phyloP scores from a whole-genome alignment of 2,113 vertebrate species.

The Burhinus oedicnemus region DNA sequence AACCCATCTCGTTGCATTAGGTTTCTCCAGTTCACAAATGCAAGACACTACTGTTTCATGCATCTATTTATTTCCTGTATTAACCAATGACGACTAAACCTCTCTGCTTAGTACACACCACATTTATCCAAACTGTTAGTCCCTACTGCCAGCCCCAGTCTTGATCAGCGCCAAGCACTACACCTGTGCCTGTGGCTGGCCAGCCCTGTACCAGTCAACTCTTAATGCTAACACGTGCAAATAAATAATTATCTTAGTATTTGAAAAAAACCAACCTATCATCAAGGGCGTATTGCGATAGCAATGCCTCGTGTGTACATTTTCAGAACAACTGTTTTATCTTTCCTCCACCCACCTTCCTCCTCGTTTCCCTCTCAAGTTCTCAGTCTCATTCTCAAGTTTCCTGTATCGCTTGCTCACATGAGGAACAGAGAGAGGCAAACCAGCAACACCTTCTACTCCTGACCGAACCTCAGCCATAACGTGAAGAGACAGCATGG shows the following conservation, averaged over 20 bases:
- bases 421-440: too few species aligned
- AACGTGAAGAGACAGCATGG: too few species aligned
- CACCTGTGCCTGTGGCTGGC: neutral
- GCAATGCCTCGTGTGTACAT: neutral
- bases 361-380: neutral
- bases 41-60: neutral
- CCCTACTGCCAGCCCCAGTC: neutral
- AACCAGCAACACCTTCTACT: too few species aligned
- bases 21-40: neutral
- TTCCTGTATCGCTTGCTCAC: too few species aligned
- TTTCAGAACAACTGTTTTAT: neutral
- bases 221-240: neutral
- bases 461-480: too few species aligned
- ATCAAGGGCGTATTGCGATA: rapidly evolving
- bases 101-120: neutral
- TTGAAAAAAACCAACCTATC: neutral
- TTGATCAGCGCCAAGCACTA: neutral
- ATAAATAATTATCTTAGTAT: neutral
- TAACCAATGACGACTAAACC: neutral
- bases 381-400: too few species aligned
- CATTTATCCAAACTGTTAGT: neutral
- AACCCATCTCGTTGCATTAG: too few species aligned
- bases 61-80: neutral
- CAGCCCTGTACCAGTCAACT: neutral
- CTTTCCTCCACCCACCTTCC: neutral